Evolutionary conservation across 2,113 vertebrate species (phyloP).

Genomic region (Tetrax tetrax): DNA sequence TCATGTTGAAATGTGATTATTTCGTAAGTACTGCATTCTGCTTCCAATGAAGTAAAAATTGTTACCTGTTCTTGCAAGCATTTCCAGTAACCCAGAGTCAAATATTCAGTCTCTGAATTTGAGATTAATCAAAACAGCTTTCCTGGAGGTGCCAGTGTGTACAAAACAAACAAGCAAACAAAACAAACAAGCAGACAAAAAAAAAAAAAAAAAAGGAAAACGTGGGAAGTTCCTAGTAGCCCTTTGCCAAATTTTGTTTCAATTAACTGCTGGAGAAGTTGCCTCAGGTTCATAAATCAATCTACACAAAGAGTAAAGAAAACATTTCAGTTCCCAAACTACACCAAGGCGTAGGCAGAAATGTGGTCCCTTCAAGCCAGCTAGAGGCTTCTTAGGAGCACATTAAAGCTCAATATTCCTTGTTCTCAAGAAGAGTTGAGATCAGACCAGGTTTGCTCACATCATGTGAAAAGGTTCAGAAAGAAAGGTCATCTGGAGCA

Average conservation of each 20-base stretch:
- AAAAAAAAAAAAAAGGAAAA: too few species aligned
- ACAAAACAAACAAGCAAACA: too few species aligned
- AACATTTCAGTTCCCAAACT: background rate
- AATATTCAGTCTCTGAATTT: background rate
- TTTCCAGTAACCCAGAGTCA: fast-evolving
- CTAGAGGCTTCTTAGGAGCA: background rate
- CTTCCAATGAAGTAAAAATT: background rate
- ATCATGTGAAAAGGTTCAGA: background rate
- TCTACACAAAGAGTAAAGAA: background rate
- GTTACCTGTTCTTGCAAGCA: background rate
- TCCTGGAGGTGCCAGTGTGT: background rate
- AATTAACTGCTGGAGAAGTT: background rate
- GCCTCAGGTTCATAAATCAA: background rate
- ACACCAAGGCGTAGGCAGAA: background rate
- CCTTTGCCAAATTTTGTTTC: background rate
- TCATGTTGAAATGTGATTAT: background rate
- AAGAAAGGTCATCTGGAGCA: background rate
- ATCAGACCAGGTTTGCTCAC: background rate
- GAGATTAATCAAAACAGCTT: fast-evolving
- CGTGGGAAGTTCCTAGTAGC: background rate
- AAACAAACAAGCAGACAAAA: too few species aligned
- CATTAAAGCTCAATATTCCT: background rate
- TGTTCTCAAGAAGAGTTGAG: background rate
- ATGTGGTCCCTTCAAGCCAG: background rate
- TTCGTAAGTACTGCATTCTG: background rate